phyloP scores from a whole-genome alignment of 2,888 invertebrate species.

The Tenthredo amoena region DNA sequence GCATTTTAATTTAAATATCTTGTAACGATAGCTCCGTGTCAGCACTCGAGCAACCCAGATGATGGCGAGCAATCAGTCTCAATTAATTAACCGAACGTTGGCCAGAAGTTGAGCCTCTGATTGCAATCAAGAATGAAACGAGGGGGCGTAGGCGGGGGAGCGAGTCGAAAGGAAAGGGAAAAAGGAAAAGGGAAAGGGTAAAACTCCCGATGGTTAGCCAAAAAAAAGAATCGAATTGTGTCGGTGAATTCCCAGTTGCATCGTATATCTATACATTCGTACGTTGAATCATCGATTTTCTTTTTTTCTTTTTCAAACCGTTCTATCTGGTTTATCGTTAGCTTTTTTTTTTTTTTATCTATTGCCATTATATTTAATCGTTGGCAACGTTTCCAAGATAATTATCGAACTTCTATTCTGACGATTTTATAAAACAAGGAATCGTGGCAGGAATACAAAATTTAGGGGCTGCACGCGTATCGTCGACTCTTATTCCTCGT shows the following conservation, averaged over 20 bases:
- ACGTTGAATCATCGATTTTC: background rate
- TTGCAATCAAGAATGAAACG: slow-evolving; percentile 59
- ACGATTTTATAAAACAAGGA: background rate
- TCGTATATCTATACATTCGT: background rate
- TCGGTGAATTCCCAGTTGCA: background rate
- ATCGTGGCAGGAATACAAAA: background rate
- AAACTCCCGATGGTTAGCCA: slow-evolving; percentile 7
- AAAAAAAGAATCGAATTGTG: slow-evolving; percentile 9
- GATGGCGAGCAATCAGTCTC: slow-evolving; percentile 72
- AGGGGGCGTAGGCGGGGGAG: background rate
- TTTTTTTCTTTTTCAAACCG: background rate
- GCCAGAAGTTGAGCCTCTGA: slow-evolving; percentile 66
- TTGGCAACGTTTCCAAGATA: slow-evolving; percentile 8
- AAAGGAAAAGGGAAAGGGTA: background rate
- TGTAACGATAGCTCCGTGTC: slow-evolving; percentile 60
- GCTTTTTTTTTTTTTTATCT: background rate
- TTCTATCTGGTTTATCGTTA: background rate
- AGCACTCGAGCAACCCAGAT: slow-evolving; percentile 70
- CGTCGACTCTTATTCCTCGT: no score
- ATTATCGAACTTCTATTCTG: background rate
- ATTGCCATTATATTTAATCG: background rate
- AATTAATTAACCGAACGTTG: slow-evolving; percentile 72
- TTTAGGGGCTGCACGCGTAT: background rate
- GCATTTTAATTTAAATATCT: slow-evolving; percentile 30
- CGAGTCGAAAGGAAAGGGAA: background rate